A percentile compares a stretch with the other conserved stretches of the same genome.
Evolutionary conservation across 2,888 invertebrate genomes (phyloP).

Genomic region (Rambutsinella grinnellia): DNA sequence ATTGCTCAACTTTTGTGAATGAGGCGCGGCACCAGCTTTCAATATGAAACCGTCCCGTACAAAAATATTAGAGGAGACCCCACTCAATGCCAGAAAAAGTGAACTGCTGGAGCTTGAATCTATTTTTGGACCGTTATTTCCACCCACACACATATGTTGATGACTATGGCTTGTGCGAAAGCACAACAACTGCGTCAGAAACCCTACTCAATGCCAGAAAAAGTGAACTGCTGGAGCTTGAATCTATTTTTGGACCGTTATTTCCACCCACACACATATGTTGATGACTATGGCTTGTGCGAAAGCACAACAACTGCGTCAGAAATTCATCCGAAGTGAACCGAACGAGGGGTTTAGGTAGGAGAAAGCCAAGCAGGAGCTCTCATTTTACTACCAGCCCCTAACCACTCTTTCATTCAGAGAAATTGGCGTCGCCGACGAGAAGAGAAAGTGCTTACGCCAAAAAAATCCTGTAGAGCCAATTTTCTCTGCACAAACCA

Average conservation of each 20-base stretch:
- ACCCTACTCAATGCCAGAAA: slow-evolving; percentile 11
- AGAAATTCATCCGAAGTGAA: slow-evolving; percentile 30
- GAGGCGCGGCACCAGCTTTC: no score
- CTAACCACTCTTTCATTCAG: slow-evolving; percentile 54
- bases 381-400: slow-evolving; percentile 14
- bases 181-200: slow-evolving; percentile 53
- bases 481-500: slow-evolving; percentile 18
- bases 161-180: slow-evolving; percentile 38
- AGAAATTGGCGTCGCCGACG: slow-evolving; percentile 43
- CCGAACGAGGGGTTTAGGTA: slow-evolving; percentile 34
- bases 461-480: not conserved
- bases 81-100: slow-evolving; percentile 21
- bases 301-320: slow-evolving; percentile 50
- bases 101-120: slow-evolving; percentile 45
- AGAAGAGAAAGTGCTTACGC: slow-evolving; percentile 31
- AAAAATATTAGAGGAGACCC: not conserved
- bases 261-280: slow-evolving; percentile 58
- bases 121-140: slow-evolving; percentile 54
- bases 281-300: slow-evolving; percentile 48
- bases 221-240: slow-evolving; percentile 43
- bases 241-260: slow-evolving; percentile 55
- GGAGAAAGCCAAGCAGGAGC: slow-evolving; percentile 27
- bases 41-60: not conserved
- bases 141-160: slow-evolving; percentile 59
- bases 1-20: no score